These are phyloP conservation scores for Phymatocera aterrima DNA, from an alignment of 2,888 invertebrate genomes.

Conservation along the genomic window DNA sequence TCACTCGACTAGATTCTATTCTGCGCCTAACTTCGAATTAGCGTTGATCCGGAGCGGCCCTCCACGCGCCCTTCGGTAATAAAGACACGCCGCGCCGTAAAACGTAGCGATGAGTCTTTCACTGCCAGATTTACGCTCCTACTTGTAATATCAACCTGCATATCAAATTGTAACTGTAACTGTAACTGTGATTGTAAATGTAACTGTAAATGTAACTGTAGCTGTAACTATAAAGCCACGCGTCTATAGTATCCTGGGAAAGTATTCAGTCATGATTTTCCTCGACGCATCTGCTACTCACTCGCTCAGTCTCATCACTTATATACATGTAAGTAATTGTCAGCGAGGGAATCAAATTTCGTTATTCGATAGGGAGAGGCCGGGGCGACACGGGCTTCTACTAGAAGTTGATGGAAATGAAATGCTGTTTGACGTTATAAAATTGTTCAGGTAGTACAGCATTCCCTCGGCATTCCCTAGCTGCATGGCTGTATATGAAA, in stretches of 20 bases:
- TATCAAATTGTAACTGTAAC: slow-evolving; percentile 9
- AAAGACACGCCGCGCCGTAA: background rate
- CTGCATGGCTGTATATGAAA: too few relatives aligned
- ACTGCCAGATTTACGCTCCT: slow-evolving; percentile 28
- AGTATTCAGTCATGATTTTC: slow-evolving; percentile 19
- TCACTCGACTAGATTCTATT: background rate
- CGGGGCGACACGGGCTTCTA: too few relatives aligned
- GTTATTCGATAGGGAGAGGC: background rate
- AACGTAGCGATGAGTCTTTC: slow-evolving; percentile 37
- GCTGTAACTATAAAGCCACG: slow-evolving; percentile 13
- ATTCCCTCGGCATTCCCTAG: too few relatives aligned
- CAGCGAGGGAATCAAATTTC: background rate
- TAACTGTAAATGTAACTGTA: too few relatives aligned
- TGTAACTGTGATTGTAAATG: slow-evolving; percentile 11
- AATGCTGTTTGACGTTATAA: too few relatives aligned
- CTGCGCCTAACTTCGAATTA: slow-evolving; percentile 14
- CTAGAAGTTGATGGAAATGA: too few relatives aligned
- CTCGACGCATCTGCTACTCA: slow-evolving; percentile 9
- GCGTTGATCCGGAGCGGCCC: background rate
- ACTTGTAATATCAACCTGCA: slow-evolving; percentile 28
- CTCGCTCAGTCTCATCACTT: too few relatives aligned
- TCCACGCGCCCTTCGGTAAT: background rate
- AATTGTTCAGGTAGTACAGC: too few relatives aligned
- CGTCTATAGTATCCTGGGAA: background rate
- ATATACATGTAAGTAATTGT: slow-evolving; percentile 15